Evolutionary conservation across 2,113 vertebrate species (phyloP), one percentile per base, ranked within the genome.

Genomic region (Chauna torquata): DNA sequence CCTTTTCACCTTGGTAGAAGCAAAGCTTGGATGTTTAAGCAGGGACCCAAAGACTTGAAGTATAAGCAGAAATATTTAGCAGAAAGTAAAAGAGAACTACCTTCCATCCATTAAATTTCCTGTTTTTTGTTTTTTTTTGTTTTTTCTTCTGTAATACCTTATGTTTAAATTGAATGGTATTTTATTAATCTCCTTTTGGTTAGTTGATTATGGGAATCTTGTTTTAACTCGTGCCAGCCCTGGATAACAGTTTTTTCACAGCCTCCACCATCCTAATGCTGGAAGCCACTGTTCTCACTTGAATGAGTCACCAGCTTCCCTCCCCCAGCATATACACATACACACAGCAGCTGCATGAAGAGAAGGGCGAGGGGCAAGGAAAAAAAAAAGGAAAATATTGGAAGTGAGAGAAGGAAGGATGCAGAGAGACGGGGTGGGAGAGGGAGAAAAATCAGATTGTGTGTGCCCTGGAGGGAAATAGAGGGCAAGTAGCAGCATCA

Each of bases 251-350:
- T 94, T 97, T 95, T 83, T 72, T 94, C 16, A 30, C 55, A 96
- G 66, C 69, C 54, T 93, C 42, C 66, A 57, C 88, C 68, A 80
- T 88, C 64, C 58, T 88, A 86, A 75, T 64, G 76, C 92, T 94
- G 86, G 90, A 96, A 97, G 86, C 62, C 52, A 55, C 93, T 95
- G 93, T 96, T 90, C 70, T 93, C 66, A 80, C 86, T 95, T 90
- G 83, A 94, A n/a, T 96, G 95, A 96, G 88, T 97, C 96, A 97
- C 72, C 85, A 50, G 57, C 78, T 96, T 89, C 78, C 61, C 77
- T 84, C 86, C 84, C 65, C 70, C 95, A 90, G 65, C 44, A 68
- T 81, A 62, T 49, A 52, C 27, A 86, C 76, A 44, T 69, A 64
- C 61, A 69, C 70, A 93, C 58, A 85, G 62, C 82, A 95, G 85